Evolutionary conservation across 1,140 invertebrate species (phyloP).

Genomic region (Drosophila sulfurigaster): DNA sequence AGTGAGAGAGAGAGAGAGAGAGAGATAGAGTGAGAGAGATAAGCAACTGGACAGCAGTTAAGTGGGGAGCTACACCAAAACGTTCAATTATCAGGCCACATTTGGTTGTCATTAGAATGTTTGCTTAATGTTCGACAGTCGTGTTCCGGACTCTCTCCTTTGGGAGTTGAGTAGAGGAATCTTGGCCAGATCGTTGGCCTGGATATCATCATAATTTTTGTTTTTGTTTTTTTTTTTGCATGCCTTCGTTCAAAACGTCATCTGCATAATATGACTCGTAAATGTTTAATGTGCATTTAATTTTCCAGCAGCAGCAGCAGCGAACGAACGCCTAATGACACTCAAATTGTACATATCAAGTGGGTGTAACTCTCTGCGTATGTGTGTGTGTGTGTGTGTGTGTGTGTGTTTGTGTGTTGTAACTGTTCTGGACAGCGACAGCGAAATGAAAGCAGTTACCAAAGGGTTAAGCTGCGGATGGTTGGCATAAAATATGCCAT

Average conservation of each 20-base stretch:
- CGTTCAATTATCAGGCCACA: conserved; percentile 40
- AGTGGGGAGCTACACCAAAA: conserved; percentile 4
- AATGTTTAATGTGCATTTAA: conserved; percentile 58
- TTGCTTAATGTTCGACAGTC: conserved; percentile 1
- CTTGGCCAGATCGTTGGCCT: conserved; percentile 9
- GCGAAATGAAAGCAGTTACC: not conserved
- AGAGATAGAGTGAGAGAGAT: conserved; percentile 7
- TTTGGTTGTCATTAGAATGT: conserved; percentile 43
- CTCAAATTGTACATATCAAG: conserved; percentile 12
- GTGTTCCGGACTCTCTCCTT: no score
- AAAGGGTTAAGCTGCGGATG: conserved; percentile 44
- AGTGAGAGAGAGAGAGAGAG: not conserved
- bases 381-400: conserved; percentile 7
- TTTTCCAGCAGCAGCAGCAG: conserved; percentile 16
- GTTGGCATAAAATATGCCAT: conserved; percentile 39
- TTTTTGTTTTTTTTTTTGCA: not conserved
- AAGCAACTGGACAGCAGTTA: conserved; percentile 15
- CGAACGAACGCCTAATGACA: conserved; percentile 37
- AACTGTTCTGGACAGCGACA: conserved; percentile 10
- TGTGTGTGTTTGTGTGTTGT: not conserved
- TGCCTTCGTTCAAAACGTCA: not conserved
- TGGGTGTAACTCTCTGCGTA: not conserved
- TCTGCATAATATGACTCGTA: conserved; percentile 11
- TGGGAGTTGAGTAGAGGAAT: conserved; percentile 5
- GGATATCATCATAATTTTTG: not conserved